A percentile compares a stretch with the other conserved stretches of the same genome.
Conservation (phyloP, 2,888 invertebrate species). For the Ariolimax columbianus region DNA sequence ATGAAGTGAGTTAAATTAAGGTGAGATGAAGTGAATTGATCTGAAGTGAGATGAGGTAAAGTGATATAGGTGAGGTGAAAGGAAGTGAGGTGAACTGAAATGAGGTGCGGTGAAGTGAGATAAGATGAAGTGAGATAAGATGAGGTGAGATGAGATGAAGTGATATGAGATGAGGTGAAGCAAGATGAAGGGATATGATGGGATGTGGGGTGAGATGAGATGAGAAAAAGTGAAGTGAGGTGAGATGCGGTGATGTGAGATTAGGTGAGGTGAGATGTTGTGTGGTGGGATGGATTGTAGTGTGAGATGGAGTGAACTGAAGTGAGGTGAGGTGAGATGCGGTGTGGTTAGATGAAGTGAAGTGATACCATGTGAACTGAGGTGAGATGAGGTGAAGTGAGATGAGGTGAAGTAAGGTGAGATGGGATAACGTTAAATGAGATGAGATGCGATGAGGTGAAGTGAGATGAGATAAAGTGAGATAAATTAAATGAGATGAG, state of each 20-base stretch:
- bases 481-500: neutral
- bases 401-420: neutral
- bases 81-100: neutral
- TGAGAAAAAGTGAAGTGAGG: neutral
- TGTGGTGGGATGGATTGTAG: neutral
- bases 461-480: constrained; percentile 11
- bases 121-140: neutral
- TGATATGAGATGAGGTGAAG: too few relatives aligned
- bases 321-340: neutral
- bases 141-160: neutral
- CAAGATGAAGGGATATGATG: neutral
- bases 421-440: neutral
- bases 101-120: too few relatives aligned
- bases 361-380: neutral
- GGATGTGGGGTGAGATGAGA: neutral
- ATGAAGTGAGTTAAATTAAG: too few relatives aligned
- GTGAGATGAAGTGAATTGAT: too few relatives aligned
- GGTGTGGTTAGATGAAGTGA: constrained; percentile 2
- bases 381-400: neutral
- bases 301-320: neutral
- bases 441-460: neutral
- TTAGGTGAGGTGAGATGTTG: neutral
- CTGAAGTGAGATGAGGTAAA: neutral
- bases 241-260: too few relatives aligned
- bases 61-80: neutral